Base-by-base conservation (phyloP, 1,140 invertebrate genomes). In the Hesperophylax magnus region DNA sequence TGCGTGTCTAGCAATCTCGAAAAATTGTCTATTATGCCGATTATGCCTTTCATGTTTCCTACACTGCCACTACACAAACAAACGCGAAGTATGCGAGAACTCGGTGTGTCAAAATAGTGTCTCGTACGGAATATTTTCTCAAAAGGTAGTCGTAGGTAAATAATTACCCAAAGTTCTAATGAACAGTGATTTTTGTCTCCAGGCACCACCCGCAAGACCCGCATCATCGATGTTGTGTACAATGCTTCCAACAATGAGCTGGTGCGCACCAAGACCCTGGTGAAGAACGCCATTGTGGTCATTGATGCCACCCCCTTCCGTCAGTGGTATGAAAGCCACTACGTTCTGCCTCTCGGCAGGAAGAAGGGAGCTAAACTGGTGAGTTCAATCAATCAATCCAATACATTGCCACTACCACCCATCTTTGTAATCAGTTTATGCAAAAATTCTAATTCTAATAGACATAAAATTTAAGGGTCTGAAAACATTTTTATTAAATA, bases 211-310 rank as follows among this genome's bases (percentile, higher is more conserved):
- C 93, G 97, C 65, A 99, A 98, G 90, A 98, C 98, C 39, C 96
- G 98, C 94, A 97, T 99, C 86, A 98, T 99, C 87, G 99, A 99
- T 92, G 98, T 99, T 65, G 97, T 99, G 15, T 99, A 99, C 93
- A 99, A 99, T 91, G 98, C 99, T 18, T 98, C 97, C 80, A 99
- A 99, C 92, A 98, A 98, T 88, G 98, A 99, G 89, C 93, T 99
- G 92, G 98, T 99, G 39, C 93, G 99, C 91, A 99, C 98, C 81
- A 99, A 99, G 90, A 99, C 99, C 27, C 91, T 99, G 85, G 98
- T 99, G 63, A 99, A 99, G 90, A 99, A 99, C 90, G 96, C 96
- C 77, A 99, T 99, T 89, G 96, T 99, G 81, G 94, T 97, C 31
- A 96, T 99, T 88, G 99, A 99, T 91, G 98, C 98, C 54, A 98